phyloP scores from a whole-genome alignment of 2,113 vertebrate species.

The Xerus inauris region DNA sequence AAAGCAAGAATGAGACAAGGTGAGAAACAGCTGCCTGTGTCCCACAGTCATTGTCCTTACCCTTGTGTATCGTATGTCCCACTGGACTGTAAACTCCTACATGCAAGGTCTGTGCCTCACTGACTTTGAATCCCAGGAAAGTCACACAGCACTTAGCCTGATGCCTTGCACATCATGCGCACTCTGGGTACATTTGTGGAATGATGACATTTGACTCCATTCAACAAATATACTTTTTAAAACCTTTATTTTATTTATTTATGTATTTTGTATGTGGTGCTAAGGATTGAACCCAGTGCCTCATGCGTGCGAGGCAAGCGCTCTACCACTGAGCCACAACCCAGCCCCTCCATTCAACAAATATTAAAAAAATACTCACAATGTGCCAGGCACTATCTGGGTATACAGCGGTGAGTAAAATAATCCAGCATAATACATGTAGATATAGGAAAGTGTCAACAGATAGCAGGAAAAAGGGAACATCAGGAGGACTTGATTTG shows the following conservation, averaged over 20 bases:
- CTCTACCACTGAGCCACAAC: too few relatives aligned
- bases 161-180: neutral
- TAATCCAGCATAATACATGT: neutral
- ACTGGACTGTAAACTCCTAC: neutral
- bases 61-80: neutral
- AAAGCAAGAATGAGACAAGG: neutral
- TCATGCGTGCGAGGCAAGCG: too few relatives aligned
- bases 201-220: neutral
- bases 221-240: neutral
- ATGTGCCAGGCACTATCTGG: neutral
- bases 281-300: too few relatives aligned
- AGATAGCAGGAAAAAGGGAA: neutral
- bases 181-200: neutral
- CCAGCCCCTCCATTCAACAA: neutral
- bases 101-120: neutral
- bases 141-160: neutral
- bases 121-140: neutral
- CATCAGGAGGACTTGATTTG: neutral
- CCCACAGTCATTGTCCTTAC: neutral
- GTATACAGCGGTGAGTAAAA: neutral
- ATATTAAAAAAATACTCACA: neutral
- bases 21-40: neutral
- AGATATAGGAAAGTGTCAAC: neutral
- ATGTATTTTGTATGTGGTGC: too few relatives aligned
- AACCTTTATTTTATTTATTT: too few relatives aligned